These are phyloP conservation scores for Drosophila pruinosa DNA, from an alignment of 1,140 invertebrate genomes.

Conservation along the genomic window DNA sequence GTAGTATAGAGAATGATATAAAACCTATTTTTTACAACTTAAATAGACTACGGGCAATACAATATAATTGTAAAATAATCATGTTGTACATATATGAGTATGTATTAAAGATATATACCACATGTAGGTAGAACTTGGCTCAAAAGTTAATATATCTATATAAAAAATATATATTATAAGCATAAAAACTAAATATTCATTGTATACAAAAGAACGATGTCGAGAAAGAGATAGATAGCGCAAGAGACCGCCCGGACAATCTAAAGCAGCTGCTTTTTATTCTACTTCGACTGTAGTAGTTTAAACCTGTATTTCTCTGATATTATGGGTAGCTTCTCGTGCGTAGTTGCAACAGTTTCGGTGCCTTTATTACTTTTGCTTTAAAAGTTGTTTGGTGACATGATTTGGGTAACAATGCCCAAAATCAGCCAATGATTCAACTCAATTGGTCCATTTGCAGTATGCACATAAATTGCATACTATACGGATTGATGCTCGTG, in stretches of 20 bases:
- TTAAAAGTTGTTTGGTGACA: slow-evolving; percentile 24
- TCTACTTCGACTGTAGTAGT: slow-evolving; percentile 12
- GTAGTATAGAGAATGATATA: not conserved
- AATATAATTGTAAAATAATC: slow-evolving; percentile 4
- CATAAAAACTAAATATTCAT: slow-evolving; percentile 5
- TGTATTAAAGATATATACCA: slow-evolving; percentile 7
- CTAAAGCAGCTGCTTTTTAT: slow-evolving; percentile 1
- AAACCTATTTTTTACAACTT: slow-evolving; percentile 1
- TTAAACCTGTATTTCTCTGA: slow-evolving; percentile 33
- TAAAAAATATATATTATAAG: slow-evolving; percentile 9
- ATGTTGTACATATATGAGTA: not conserved
- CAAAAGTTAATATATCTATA: slow-evolving; percentile 28
- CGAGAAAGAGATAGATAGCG: slow-evolving; percentile 1
- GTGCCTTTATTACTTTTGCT: slow-evolving; percentile 69
- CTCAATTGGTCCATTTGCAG: too few species aligned
- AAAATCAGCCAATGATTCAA: not conserved
- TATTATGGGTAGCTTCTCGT: not conserved
- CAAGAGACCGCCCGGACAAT: not conserved
- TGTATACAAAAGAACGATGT: slow-evolving; percentile 13
- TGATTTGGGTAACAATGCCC: slow-evolving; percentile 24
- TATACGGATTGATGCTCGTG: slow-evolving; percentile 15
- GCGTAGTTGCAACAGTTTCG: slow-evolving; percentile 48
- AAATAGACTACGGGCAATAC: not conserved
- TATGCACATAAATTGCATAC: too few species aligned
- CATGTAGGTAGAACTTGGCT: slow-evolving; percentile 9